Evolutionary conservation across 2,888 invertebrate genomes (phyloP).

Genomic region (Halocaridina rubra): DNA sequence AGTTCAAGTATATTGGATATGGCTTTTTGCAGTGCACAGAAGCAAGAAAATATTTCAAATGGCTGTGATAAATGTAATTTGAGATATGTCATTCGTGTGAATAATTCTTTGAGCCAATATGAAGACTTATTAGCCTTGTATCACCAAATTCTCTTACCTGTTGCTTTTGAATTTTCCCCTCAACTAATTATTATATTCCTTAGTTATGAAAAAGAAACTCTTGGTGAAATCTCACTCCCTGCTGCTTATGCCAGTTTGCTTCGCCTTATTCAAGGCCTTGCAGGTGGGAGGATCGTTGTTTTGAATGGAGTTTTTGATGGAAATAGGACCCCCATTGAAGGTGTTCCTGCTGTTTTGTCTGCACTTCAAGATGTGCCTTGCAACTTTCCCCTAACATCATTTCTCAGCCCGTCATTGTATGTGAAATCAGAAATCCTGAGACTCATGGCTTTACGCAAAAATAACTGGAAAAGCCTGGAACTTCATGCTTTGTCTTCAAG

Average conservation of each 20-base stretch:
- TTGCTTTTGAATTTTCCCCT: conserved; percentile 79
- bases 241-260: conserved; percentile 86
- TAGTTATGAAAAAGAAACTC: conserved; percentile 71
- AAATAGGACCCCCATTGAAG: neutral
- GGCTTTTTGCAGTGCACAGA: too few relatives aligned
- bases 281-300: conserved; percentile 82
- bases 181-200: conserved; percentile 70
- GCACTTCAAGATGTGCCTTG: conserved; percentile 10
- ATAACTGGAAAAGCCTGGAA: conserved; percentile 5
- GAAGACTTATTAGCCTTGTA: too few relatives aligned
- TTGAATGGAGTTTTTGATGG: conserved; percentile 71
- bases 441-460: neutral
- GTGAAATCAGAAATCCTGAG: neutral
- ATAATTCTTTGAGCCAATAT: too few relatives aligned
- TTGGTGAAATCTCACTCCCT: conserved; percentile 73
- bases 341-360: neutral
- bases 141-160: conserved; percentile 84
- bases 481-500: neutral
- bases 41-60: too few relatives aligned
- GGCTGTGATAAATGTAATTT: too few relatives aligned
- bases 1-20: too few relatives aligned
- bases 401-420: neutral
- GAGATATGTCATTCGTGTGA: too few relatives aligned
- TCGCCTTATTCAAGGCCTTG: conserved; percentile 79
- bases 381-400: neutral